A percentile compares a stretch with the other conserved stretches of the same genome.
Conservation (phyloP, 2,888 invertebrate species). For the Morinoia aosen region DNA sequence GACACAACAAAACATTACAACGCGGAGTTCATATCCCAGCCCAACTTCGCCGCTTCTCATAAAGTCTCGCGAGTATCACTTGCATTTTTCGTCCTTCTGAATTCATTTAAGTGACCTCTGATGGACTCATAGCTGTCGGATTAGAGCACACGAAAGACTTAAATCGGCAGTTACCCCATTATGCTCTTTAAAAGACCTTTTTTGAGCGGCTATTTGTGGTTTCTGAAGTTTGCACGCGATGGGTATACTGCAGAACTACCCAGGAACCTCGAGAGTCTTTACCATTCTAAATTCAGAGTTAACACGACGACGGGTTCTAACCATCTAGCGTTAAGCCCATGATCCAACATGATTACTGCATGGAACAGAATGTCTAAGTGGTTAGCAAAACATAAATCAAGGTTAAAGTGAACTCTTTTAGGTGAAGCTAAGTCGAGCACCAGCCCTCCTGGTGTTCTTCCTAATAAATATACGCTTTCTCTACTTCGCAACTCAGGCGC, state of each 20-base stretch:
- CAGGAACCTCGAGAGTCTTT: neutral
- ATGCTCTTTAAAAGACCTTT: neutral
- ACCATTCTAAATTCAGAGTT: neutral
- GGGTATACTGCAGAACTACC: neutral
- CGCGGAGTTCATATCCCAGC: neutral
- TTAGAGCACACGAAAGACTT: neutral
- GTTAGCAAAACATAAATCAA: neutral
- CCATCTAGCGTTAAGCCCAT: neutral
- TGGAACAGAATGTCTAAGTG: neutral
- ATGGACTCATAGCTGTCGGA: neutral
- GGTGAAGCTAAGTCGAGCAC: neutral
- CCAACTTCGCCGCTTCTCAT: neutral
- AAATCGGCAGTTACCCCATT: neutral
- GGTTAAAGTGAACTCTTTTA: neutral
- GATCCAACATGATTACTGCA: neutral
- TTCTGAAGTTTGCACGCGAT: neutral
- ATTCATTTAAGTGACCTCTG: neutral
- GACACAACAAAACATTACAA: neutral
- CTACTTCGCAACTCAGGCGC: neutral
- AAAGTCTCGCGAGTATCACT: neutral
- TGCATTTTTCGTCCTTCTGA: neutral
- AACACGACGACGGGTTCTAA: neutral
- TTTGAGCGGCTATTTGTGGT: neutral
- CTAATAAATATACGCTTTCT: neutral
- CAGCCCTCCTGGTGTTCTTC: neutral